These are phyloP conservation scores for Anguilla rostrata DNA, from an alignment of 2,113 vertebrate genomes.

Conservation along the genomic window DNA sequence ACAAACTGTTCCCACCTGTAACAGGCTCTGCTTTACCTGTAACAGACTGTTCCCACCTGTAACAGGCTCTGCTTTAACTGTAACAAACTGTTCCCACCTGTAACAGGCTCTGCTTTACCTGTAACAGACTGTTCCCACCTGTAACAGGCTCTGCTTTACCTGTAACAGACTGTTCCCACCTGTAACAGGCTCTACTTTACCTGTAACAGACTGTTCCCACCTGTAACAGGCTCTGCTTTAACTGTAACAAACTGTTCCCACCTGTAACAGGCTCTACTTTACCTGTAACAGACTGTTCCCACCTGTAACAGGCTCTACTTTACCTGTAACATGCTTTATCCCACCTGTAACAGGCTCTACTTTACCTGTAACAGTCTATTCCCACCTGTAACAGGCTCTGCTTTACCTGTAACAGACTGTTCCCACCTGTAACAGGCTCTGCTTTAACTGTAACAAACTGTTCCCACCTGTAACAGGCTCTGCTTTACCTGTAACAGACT, in stretches of 20 bases:
- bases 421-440: too few species aligned
- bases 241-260: not conserved
- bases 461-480: not conserved
- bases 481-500: not conserved
- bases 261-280: not conserved
- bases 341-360: not conserved
- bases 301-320: not conserved
- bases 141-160: not conserved
- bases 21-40: not conserved
- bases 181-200: not conserved
- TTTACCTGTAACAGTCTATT: not conserved
- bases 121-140: not conserved
- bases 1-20: not conserved
- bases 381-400: not conserved
- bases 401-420: not conserved
- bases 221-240: too few species aligned
- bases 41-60: not conserved
- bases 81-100: not conserved
- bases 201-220: not conserved
- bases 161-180: not conserved
- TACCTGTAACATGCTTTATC: too few species aligned
- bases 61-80: not conserved
- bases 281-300: not conserved
- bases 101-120: not conserved
- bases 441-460: not conserved